A percentile compares a stretch with the other conserved stretches of the same genome.
These are phyloP conservation scores for Leucoraja ocellata DNA, from an alignment of 2,797 vertebrate species.

Conservation along the genomic window DNA sequence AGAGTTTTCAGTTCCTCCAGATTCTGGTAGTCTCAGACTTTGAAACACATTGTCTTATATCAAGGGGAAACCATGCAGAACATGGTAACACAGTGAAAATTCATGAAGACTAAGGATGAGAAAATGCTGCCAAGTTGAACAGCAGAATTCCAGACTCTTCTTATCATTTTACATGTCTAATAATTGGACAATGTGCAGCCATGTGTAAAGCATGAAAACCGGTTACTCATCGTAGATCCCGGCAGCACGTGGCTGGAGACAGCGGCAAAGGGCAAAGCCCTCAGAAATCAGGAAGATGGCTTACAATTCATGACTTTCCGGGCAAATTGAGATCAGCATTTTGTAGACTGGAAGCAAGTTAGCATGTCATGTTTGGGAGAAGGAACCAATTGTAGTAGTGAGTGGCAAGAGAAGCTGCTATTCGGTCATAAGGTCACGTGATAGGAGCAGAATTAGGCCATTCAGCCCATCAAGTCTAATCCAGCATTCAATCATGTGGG, in stretches of 20 bases:
- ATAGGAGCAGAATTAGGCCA: too few species aligned
- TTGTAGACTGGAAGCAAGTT: not conserved
- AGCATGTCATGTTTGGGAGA: too few species aligned
- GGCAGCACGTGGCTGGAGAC: not conserved
- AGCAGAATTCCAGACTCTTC: not conserved
- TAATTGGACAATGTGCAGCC: not conserved
- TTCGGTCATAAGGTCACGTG: too few species aligned
- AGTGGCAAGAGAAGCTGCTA: too few species aligned
- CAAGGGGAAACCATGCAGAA: not conserved
- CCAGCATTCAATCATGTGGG: too few species aligned
- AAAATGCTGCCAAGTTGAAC: not conserved
- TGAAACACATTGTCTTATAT: not conserved
- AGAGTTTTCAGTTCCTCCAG: not conserved
- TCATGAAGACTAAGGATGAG: too few species aligned
- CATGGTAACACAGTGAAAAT: not conserved
- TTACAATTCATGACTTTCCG: not conserved
- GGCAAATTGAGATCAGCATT: not conserved
- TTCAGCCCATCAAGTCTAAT: too few species aligned
- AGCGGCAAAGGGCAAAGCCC: not conserved
- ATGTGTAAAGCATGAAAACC: not conserved
- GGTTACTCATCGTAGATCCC: not conserved
- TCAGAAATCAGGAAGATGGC: not conserved
- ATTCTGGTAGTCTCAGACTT: not conserved
- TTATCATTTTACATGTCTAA: not conserved
- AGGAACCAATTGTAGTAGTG: too few species aligned